These are phyloP conservation scores for Poecilia latipinna DNA, from an alignment of 2,113 vertebrate genomes.

Conservation along the genomic window DNA sequence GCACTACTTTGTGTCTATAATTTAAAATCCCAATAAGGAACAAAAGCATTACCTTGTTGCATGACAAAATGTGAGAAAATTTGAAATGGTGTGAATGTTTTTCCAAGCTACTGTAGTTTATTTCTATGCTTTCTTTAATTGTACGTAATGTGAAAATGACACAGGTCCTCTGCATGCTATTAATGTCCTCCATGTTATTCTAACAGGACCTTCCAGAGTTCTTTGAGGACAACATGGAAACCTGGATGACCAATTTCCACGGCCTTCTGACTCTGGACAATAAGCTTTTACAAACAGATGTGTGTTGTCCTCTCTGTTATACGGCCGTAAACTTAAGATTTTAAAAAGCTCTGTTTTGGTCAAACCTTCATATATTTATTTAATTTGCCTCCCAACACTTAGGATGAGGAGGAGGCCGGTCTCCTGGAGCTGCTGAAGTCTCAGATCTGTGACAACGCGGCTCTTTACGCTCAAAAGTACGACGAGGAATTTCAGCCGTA, in stretches of 20 bases:
- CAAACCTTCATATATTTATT: not conserved
- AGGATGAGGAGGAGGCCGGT: slow-evolving; percentile 99
- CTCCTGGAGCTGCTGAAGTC: slow-evolving; percentile 96
- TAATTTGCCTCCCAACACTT: not conserved
- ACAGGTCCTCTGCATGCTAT: not conserved
- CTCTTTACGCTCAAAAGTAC: slow-evolving; percentile 97
- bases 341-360: not conserved
- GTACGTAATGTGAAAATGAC: not conserved
- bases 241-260: slow-evolving; percentile 99
- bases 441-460: slow-evolving; percentile 98
- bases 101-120: not conserved
- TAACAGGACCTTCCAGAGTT: slow-evolving; percentile 97
- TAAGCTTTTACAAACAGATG: slow-evolving; percentile 96
- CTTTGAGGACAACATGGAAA: slow-evolving; percentile 99
- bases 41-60: not conserved
- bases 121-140: not conserved
- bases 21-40: not conserved
- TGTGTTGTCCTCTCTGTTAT: slow-evolving; percentile 74
- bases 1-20: not conserved
- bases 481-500: slow-evolving; percentile 98
- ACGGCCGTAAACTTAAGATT: not conserved
- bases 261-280: slow-evolving; percentile 96
- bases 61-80: too few relatives aligned
- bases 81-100: not conserved
- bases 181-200: not conserved